Evolutionary conservation across 2,888 invertebrate species (phyloP).

Genomic region (Globia sparganii): DNA sequence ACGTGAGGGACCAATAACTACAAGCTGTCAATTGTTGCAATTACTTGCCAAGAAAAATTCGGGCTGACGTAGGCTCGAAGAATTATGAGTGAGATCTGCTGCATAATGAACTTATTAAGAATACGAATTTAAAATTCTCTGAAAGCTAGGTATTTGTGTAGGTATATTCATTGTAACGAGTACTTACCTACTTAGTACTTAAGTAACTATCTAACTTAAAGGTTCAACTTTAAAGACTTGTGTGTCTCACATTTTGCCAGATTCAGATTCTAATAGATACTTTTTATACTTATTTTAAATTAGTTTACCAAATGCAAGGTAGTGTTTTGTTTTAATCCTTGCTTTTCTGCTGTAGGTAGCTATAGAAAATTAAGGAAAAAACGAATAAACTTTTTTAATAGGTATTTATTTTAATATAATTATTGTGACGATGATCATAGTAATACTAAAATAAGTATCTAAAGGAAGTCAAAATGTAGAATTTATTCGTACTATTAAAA

Average conservation of each 20-base stretch:
- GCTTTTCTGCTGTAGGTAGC: conserved; percentile 9
- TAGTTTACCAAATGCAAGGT: conserved; percentile 49
- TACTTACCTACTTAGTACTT: conserved; percentile 8
- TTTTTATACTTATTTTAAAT: conserved; percentile 8
- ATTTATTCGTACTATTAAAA: conserved; percentile 16
- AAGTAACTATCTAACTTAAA: not conserved
- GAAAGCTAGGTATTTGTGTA: conserved; percentile 19
- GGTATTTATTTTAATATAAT: conserved; percentile 29
- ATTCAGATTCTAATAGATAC: conserved; percentile 27
- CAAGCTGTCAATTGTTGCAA: conserved; percentile 60
- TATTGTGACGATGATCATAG: conserved; percentile 13
- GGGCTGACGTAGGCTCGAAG: conserved; percentile 40
- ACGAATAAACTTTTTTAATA: not conserved
- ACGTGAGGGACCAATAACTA: conserved; percentile 56
- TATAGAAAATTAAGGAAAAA: conserved; percentile 3
- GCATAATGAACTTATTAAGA: conserved; percentile 33
- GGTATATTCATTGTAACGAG: conserved; percentile 24
- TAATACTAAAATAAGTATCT: conserved; percentile 32
- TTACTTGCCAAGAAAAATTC: conserved; percentile 59
- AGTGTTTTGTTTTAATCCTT: conserved; percentile 48
- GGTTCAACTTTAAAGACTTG: conserved; percentile 5
- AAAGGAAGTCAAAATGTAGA: conserved; percentile 18
- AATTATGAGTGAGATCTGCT: conserved; percentile 56
- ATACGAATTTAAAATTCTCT: conserved; percentile 37
- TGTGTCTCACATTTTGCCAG: conserved; percentile 25